Evolutionary conservation across 23 tunicate genomes (phyloP).

Genomic region (Oikopleura dioica): DNA sequence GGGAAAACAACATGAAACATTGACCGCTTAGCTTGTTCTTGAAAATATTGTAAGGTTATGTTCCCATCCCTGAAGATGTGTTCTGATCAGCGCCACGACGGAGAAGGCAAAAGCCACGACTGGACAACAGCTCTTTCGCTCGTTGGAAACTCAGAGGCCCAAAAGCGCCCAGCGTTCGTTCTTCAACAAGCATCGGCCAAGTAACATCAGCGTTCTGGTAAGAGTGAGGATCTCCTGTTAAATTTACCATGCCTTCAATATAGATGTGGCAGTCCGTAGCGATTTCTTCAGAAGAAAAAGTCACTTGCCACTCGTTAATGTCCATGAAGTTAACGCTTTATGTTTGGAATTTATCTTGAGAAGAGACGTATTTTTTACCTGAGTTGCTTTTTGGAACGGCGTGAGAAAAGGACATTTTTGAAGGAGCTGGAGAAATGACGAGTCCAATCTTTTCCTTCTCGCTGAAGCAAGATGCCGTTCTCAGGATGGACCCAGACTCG

Average conservation of each 20-base stretch:
- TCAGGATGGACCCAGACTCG: neutral
- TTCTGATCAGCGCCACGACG: too few species aligned
- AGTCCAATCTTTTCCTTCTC: neutral
- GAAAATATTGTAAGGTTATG: too few species aligned
- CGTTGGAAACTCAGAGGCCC: neutral
- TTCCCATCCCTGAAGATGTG: too few species aligned
- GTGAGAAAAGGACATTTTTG: too few species aligned
- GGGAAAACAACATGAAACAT: too few species aligned
- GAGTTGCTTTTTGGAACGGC: too few species aligned
- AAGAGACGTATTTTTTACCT: too few species aligned
- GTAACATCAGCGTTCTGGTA: neutral
- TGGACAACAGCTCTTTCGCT: too few species aligned
- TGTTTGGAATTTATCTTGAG: too few species aligned
- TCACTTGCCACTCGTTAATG: neutral
- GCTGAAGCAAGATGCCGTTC: neutral
- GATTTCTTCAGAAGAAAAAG: neutral
- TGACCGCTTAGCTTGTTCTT: too few species aligned
- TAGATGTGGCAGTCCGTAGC: neutral
- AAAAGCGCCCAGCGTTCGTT: neutral
- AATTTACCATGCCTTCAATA: neutral
- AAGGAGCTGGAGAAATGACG: too few species aligned
- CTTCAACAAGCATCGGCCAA: neutral
- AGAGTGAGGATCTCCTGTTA: neutral
- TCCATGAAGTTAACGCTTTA: neutral
- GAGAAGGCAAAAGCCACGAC: too few species aligned